Base-by-base conservation (phyloP, 2,888 invertebrate genomes). In the Nomada goodeniana region DNA sequence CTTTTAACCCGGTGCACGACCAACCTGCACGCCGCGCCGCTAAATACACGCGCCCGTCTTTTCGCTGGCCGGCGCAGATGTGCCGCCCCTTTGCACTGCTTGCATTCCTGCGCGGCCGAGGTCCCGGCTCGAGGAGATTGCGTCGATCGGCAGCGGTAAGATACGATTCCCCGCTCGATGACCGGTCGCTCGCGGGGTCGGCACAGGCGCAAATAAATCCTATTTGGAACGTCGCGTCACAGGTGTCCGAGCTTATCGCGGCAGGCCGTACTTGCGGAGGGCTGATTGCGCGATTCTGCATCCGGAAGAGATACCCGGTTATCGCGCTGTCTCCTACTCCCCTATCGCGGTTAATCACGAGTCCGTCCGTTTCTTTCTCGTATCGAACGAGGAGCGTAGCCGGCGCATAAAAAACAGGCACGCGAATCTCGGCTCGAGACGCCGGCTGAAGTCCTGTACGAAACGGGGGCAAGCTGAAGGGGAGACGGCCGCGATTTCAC, bases 401-500 rank as follows among this genome's bases (percentile, higher is more conserved):
- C 15, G 10, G n/a, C 18, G 2, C 1, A 60, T 47, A 63, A 67
- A 60, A 60, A 72, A 23, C 42, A 10, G 69, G 67, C 80, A 71
- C 76, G 70, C 70, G 80, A 74, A 44, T 44, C 57, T 55, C 53
- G 57, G 50, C 55, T 75, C 67, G 74, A 73, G 63, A 29, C 53
- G 79, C 74, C 55, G 81, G 64, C 78, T 77, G 76, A 83, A 85
- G 82, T 85, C 63, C n/a, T 23, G 69, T 42, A 13, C 29, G 75
- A 79, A 88, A 80, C 50, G 83, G 72, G 76, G 88, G 76, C 77
- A 74, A 26, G 36, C 50, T 72, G 78, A 50, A 79, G 73, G 60
- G 85, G 47, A 47, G 72, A 84, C 86, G 77, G 88, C 63, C 85
- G 87, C 88, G 89, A 90, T 89, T 91, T 91, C 88, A 88, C 88